Conservation (phyloP, 2,113 vertebrate species). For the Sterrhoptilus dennistouni region DNA sequence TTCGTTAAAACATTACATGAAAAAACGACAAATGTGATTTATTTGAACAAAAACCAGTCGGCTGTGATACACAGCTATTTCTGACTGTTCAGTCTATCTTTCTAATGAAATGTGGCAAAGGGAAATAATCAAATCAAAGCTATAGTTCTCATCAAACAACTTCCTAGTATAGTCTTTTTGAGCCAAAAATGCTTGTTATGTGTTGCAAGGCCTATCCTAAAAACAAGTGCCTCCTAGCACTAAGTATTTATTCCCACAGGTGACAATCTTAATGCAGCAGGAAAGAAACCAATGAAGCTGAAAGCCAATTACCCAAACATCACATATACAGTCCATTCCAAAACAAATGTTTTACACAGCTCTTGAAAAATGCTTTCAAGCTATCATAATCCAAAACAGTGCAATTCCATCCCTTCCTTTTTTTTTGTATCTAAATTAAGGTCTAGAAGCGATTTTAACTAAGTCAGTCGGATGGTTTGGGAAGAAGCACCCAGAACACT, state of each 20-base stretch:
- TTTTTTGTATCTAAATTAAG: not conserved
- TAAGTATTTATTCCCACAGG: not conserved
- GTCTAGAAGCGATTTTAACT: not conserved
- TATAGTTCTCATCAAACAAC: not conserved
- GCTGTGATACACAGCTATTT: not conserved
- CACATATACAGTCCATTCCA: not conserved
- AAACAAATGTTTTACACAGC: not conserved
- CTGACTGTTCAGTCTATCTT: not conserved
- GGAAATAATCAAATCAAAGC: not conserved
- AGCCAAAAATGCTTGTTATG: not conserved
- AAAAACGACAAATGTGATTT: not conserved
- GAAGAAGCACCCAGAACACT: not conserved
- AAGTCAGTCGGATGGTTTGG: not conserved
- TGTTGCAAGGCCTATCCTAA: not conserved
- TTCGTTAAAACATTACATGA: not conserved
- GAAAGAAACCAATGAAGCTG: not conserved
- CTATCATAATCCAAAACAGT: not conserved
- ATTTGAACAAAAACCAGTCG: not conserved
- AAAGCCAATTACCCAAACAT: not conserved
- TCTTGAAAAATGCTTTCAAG: not conserved
- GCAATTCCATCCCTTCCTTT: not conserved
- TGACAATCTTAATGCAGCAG: not conserved
- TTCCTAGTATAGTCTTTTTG: not conserved
- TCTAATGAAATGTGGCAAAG: not conserved
- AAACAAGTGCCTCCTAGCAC: not conserved